Base-by-base conservation (phyloP, 2,797 vertebrate genomes). In the Crypturellus tataupa region DNA sequence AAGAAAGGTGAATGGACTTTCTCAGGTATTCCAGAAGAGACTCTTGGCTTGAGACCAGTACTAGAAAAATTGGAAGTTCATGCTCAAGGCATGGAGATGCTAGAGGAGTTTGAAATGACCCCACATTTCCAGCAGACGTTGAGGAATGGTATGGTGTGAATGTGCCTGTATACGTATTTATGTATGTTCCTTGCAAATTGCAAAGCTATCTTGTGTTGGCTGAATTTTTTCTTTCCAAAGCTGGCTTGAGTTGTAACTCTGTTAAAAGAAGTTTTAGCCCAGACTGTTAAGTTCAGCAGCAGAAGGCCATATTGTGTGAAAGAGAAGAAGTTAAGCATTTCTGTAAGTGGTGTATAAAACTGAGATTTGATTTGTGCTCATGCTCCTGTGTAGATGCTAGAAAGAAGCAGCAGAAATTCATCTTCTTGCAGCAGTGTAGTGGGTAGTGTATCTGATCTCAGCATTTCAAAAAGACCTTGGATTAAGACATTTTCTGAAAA, bases 1-100 rank as follows among this genome's bases (percentile, higher is more conserved):
- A 12, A 90, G n/a, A 82, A 92, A 93, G 79, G 92, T 91, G 49
- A 82, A 83, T 35, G 44, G 69, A 55, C 62, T 89, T 89, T 91
- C 76, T 94, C 16, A 29, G 67, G 77, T 59, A 29, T 71, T 88
- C 47, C 79, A 63, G 69, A 88, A 93, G 69, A 31, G 3, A 39
- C 81, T 86, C 51, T 81, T 94, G 77, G 56, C 78, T 77, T 23
- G 79, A 85, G 24, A 53, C 47, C 62, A 82, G 8, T 44, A 76
- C 27, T 0, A 0, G 75, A 83, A 88, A 85, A 88, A 80, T 25
- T 19, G 46, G 17, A 64, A 85, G 72, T 71, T 92, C 53, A 24
- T 87, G n/a, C 53, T 85, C 49, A 24, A 81, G 46, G 42, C 62
- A 79, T 64, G 67, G 91, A 23, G 40, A 35, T 89, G 42, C 73